A percentile compares a stretch with the other conserved stretches of the same genome.
Evolutionary conservation across 2,888 invertebrate genomes (phyloP).

Genomic region (Macrostomum cliftonense): DNA sequence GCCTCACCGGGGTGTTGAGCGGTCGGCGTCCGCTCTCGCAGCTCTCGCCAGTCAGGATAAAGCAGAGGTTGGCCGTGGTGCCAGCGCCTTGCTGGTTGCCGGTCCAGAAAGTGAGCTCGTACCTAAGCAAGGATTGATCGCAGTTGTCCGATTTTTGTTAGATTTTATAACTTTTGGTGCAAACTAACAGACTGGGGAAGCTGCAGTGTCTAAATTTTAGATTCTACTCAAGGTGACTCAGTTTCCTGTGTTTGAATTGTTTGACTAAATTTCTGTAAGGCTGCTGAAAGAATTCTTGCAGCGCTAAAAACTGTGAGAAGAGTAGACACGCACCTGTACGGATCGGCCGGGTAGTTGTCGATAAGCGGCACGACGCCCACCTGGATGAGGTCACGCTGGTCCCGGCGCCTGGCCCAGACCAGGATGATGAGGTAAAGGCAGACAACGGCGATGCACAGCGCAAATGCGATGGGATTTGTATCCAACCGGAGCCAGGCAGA

Average conservation of each 20-base stretch:
- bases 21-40: conserved; percentile 24
- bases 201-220: too few species aligned
- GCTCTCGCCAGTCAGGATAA: conserved; percentile 24
- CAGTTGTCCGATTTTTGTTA: too few species aligned
- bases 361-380: not conserved
- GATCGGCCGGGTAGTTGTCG: not conserved
- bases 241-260: too few species aligned
- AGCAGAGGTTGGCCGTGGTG: conserved; percentile 17
- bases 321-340: not conserved
- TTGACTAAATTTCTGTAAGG: too few species aligned
- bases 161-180: too few species aligned
- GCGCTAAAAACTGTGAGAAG: too few species aligned
- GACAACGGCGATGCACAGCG: conserved; percentile 1
- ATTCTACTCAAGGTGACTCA: too few species aligned
- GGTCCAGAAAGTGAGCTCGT: not conserved
- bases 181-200: too few species aligned
- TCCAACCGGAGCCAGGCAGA: not conserved
- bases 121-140: too few species aligned
- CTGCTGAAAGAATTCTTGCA: too few species aligned
- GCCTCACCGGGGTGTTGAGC: conserved; percentile 19
- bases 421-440: conserved; percentile 1
- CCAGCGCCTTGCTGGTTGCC: not conserved
- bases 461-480: conserved; percentile 3
- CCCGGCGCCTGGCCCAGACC: conserved; percentile 5
- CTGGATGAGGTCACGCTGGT: conserved; percentile 2